Evolutionary conservation across 2,888 invertebrate genomes (phyloP).

Genomic region (Drosophila paramelanica): DNA sequence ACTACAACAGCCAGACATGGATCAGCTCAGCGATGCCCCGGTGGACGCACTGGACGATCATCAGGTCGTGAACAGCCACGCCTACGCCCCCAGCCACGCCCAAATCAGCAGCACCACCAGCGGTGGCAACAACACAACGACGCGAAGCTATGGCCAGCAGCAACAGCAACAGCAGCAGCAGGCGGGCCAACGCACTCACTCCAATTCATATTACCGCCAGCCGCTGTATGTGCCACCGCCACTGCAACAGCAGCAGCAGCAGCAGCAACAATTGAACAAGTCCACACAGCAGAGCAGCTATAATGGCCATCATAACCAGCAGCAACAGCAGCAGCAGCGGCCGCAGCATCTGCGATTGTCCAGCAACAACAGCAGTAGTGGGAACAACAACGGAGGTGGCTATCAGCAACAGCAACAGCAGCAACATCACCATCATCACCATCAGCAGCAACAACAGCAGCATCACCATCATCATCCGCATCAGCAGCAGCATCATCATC

Average conservation of each 20-base stretch:
- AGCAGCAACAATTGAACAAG: constrained; percentile 68
- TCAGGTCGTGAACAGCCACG: constrained; percentile 36
- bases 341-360: constrained; percentile 57
- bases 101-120: constrained; percentile 6
- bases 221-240: constrained; percentile 83
- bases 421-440: constrained; percentile 53
- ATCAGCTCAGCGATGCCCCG: constrained; percentile 34
- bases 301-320: constrained; percentile 45
- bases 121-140: constrained; percentile 23
- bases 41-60: constrained; percentile 41
- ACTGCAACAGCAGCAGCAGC: constrained; percentile 75
- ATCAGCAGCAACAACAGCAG: constrained; percentile 66
- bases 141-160: constrained; percentile 22
- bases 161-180: constrained; percentile 17
- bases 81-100: constrained; percentile 25
- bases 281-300: constrained; percentile 52
- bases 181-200: constrained; percentile 43
- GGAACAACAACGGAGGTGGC: constrained; percentile 19
- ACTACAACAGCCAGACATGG: constrained; percentile 68
- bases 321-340: constrained; percentile 56
- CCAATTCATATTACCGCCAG: constrained; percentile 75
- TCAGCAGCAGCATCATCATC: constrained; percentile 59
- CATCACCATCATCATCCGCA: constrained; percentile 41
- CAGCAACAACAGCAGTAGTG: constrained; percentile 47
- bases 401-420: constrained; percentile 43